Evolutionary conservation across 2,113 vertebrate genomes (phyloP).

Genomic region (Rhineura floridana): DNA sequence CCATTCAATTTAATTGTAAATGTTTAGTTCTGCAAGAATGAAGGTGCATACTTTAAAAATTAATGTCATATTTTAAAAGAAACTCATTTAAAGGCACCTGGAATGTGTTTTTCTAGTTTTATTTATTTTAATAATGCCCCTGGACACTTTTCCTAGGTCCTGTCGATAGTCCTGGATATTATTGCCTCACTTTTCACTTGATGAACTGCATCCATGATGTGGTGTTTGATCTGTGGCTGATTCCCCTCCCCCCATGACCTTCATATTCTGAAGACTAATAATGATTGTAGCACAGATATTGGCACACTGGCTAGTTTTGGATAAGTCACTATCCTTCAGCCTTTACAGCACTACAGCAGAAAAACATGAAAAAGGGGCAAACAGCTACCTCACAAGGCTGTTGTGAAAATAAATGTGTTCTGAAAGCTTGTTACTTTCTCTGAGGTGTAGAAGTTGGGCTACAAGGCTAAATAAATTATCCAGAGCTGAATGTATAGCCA

Average conservation of each 20-base stretch:
- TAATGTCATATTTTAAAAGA: not conserved
- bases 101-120: not conserved
- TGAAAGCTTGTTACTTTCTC: not conserved
- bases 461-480: constrained; percentile 11
- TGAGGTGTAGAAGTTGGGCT: no score
- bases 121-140: not conserved
- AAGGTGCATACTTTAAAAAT: not conserved
- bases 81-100: not conserved
- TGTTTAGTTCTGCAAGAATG: not conserved
- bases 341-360: no score
- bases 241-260: not conserved
- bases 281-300: not conserved
- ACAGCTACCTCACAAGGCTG: not conserved
- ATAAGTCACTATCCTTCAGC: not conserved
- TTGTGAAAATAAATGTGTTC: constrained; percentile 5
- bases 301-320: not conserved
- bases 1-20: no score
- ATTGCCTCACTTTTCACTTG: not conserved
- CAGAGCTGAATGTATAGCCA: not conserved
- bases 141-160: not conserved
- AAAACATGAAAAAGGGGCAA: not conserved
- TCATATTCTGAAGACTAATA: not conserved
- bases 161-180: not conserved
- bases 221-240: not conserved
- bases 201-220: not conserved